These are phyloP conservation scores for Leptothorax acervorum DNA, from an alignment of 2,888 invertebrate genomes.

Conservation along the genomic window DNA sequence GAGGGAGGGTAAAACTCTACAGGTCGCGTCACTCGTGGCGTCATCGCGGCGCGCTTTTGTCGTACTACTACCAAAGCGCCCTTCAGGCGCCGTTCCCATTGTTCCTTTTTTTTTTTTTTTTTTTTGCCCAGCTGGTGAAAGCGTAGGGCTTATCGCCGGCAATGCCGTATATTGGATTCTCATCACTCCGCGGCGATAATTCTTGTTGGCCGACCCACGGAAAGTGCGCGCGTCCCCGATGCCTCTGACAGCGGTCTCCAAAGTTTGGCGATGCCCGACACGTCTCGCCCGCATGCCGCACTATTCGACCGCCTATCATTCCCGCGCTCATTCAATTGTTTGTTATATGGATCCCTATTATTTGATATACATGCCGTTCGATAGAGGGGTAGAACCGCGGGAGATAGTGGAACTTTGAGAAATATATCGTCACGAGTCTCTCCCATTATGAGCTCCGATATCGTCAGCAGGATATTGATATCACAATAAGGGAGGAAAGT, in stretches of 20 bases:
- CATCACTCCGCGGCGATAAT: slow-evolving; percentile 50
- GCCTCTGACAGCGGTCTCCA: slow-evolving; percentile 49
- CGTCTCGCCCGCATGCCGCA: slow-evolving; percentile 49
- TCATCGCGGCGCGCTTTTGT: slow-evolving; percentile 55
- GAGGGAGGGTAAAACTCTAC: slow-evolving; percentile 37
- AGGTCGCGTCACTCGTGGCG: slow-evolving; percentile 52
- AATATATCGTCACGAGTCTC: background rate
- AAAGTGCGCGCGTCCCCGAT: slow-evolving; percentile 34
- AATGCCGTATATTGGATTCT: slow-evolving; percentile 45
- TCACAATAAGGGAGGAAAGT: background rate
- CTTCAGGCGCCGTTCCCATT: slow-evolving; percentile 34
- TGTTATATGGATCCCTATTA: slow-evolving; percentile 48
- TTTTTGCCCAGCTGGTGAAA: slow-evolving; percentile 28
- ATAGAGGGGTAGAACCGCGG: background rate
- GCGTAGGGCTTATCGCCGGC: slow-evolving; percentile 49
- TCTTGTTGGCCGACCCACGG: slow-evolving; percentile 38
- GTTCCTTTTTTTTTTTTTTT: slow-evolving; percentile 30
- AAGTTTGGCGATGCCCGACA: slow-evolving; percentile 51
- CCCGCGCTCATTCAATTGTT: slow-evolving; percentile 46
- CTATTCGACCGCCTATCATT: slow-evolving; percentile 44
- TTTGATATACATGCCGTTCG: slow-evolving; percentile 27
- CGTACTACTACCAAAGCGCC: slow-evolving; percentile 23
- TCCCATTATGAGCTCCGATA: background rate
- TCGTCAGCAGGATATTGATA: background rate
- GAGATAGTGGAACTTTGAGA: slow-evolving; percentile 9